Conservation (phyloP, 2,888 invertebrate genomes). For the Homarus gammarus region DNA sequence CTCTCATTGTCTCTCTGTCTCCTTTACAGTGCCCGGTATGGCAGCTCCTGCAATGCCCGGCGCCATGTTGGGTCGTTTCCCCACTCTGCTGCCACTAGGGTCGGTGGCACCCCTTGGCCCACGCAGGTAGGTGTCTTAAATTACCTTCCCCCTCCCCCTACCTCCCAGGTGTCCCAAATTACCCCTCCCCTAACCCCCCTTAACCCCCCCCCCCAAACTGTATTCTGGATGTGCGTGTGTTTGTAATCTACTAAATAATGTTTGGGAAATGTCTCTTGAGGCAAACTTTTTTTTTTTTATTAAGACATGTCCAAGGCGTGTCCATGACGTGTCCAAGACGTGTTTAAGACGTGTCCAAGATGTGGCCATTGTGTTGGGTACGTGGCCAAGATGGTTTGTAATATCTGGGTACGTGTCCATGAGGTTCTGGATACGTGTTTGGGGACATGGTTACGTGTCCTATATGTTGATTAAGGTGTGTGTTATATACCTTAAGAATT, state of each 20-base stretch:
- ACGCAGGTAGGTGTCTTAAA: constrained; percentile 52
- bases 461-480: too few species aligned
- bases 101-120: constrained; percentile 54
- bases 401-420: too few species aligned
- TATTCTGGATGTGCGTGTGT: too few species aligned
- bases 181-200: not conserved
- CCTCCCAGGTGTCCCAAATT: not conserved
- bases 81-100: constrained; percentile 67
- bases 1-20: not conserved
- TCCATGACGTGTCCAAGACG: too few species aligned
- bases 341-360: too few species aligned
- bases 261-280: not conserved
- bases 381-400: too few species aligned
- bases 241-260: too few species aligned
- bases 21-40: constrained; percentile 50
- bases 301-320: not conserved
- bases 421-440: too few species aligned
- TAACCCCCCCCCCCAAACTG: not conserved
- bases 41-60: constrained; percentile 65
- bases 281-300: not conserved
- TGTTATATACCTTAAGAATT: too few species aligned
- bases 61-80: constrained; percentile 69
- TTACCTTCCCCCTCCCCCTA: not conserved
- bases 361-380: too few species aligned
- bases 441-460: too few species aligned